These are phyloP conservation scores for Pogonognathellus flavescens DNA, from an alignment of 1,140 invertebrate species.

Conservation along the genomic window DNA sequence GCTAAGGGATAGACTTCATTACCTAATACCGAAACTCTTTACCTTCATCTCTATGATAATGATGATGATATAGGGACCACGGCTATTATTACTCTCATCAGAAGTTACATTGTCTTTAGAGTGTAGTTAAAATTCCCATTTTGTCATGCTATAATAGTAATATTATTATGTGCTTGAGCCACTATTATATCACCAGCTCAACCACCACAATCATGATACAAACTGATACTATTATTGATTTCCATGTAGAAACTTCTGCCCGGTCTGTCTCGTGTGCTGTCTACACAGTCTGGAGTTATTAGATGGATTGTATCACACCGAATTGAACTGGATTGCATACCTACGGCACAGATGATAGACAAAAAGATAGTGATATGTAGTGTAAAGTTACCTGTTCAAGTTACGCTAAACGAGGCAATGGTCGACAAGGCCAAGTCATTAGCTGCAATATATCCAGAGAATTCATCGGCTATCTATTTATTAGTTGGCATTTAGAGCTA, in stretches of 20 bases:
- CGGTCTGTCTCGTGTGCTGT: too few species aligned
- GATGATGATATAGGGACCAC: neutral
- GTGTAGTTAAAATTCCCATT: too few species aligned
- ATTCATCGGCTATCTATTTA: slow-evolving; percentile 25
- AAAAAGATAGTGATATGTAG: slow-evolving; percentile 5
- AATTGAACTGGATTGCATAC: slow-evolving; percentile 13
- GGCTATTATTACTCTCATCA: too few species aligned
- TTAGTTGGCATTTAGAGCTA: slow-evolving; percentile 24
- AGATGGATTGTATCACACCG: neutral
- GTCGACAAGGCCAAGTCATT: neutral
- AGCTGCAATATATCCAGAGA: neutral
- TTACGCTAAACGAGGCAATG: neutral
- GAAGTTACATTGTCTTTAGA: too few species aligned
- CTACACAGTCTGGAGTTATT: neutral
- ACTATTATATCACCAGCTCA: neutral
- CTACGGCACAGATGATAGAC: neutral
- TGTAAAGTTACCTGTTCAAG: slow-evolving; percentile 2
- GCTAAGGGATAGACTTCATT: too few species aligned
- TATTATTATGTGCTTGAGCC: neutral
- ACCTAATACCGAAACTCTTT: neutral
- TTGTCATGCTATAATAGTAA: too few species aligned
- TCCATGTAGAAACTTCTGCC: too few species aligned
- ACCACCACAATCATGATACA: too few species aligned
- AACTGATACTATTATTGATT: too few species aligned
- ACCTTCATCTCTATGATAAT: neutral